Percentiles rank a stretch among this genome's conserved stretches.
These are phyloP conservation scores for Girardinichthys multiradiatus DNA, from an alignment of 2,113 vertebrate genomes.

Conservation along the genomic window DNA sequence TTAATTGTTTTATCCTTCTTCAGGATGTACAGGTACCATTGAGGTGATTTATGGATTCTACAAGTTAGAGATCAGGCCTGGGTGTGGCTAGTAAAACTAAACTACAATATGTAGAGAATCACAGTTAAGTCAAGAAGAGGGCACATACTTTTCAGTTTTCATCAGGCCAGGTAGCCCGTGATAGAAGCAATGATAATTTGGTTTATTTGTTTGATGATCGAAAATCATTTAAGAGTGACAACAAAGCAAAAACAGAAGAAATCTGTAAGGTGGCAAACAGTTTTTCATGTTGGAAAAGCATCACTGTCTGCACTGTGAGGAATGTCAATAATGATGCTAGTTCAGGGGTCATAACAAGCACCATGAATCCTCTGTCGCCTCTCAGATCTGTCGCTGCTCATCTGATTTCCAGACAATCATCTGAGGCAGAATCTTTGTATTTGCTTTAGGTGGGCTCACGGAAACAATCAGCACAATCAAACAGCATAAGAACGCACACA, in stretches of 20 bases:
- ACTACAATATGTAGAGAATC: no score
- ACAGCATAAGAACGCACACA: slow-evolving; percentile 60
- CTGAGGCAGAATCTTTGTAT: slow-evolving; percentile 75
- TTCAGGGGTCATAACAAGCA: slow-evolving; percentile 59
- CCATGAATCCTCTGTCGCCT: slow-evolving; percentile 37
- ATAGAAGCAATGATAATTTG: neutral
- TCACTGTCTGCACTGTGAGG: slow-evolving; percentile 5
- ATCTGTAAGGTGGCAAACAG: neutral
- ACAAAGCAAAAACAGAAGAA: neutral
- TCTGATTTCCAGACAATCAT: slow-evolving; percentile 78
- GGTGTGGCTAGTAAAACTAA: no score
- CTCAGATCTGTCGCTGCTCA: slow-evolving; percentile 66
- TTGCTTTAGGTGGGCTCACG: slow-evolving; percentile 73
- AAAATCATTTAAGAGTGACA: neutral
- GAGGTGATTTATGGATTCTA: no score
- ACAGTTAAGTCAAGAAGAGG: no score
- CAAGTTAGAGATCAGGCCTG: no score
- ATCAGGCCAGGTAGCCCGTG: no score
- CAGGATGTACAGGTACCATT: no score
- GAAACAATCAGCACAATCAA: slow-evolving; percentile 80
- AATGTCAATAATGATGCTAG: slow-evolving; percentile 54
- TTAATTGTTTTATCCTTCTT: no score
- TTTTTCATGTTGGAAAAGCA: neutral
- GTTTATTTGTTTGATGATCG: no score
- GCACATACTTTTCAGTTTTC: no score